Conservation (phyloP, 2,113 vertebrate genomes). For the Dicerorhinus sumatrensis region DNA sequence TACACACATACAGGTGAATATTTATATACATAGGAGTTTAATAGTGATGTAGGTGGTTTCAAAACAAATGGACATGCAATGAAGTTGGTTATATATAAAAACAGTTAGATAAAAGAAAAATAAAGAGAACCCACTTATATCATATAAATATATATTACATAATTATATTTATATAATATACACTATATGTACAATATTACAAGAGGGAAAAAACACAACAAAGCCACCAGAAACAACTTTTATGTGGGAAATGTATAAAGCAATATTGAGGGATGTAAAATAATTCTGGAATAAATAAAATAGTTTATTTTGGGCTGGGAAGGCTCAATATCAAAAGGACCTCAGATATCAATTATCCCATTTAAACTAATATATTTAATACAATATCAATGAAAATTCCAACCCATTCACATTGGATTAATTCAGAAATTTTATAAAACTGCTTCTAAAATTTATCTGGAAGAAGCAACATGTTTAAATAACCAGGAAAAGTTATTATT, state of each 20-base stretch:
- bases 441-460: not conserved
- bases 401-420: not conserved
- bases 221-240: not conserved
- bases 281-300: not conserved
- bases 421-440: not conserved
- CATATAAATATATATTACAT: not conserved
- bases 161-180: not conserved
- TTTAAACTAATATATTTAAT: not conserved
- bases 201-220: not conserved
- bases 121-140: not conserved
- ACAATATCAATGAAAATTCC: not conserved
- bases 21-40: not conserved
- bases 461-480: not conserved
- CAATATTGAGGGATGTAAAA: not conserved
- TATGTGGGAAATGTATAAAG: not conserved
- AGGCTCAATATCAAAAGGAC: not conserved
- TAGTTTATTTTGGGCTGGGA: not conserved
- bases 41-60: not conserved
- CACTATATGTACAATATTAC: not conserved
- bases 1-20: fast-evolving
- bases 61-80: not conserved
- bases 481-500: fast-evolving
- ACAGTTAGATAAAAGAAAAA: not conserved
- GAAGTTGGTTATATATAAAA: not conserved
- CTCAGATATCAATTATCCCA: not conserved